Evolutionary conservation across 1,140 invertebrate genomes (phyloP), one percentile per base, ranked within the genome.

Genomic region (Papilio polyxenes): DNA sequence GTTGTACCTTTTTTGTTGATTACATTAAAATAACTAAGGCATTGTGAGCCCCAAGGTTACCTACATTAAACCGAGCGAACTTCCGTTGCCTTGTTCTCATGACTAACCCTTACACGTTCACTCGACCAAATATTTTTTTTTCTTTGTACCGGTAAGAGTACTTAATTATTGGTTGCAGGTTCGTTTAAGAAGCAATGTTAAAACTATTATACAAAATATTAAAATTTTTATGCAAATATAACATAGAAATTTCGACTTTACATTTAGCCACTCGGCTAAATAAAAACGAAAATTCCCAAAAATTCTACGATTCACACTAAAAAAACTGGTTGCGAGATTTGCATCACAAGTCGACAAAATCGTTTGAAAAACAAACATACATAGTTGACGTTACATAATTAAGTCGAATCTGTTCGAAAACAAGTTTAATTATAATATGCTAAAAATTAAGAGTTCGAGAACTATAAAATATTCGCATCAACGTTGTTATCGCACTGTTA

Each of bases 1-100:
- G 48, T 48, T 75, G 74, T 75, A 10, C 40, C 44, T 5, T 88
- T 90, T 92, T 90, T 91, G 87, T 92, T 86, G 86, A 89, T 90
- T 86, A 89, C 88, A 89, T 89, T 89, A 89, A 89, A 85, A 87
- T 83, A 86, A 91, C 75, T 89, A 90, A 89, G 83, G 86, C 89
- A 92, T 94, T 93, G 92, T 92, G 82, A 44, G 62, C 82, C 75
- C 65, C 91, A 94, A 94, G 92, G 92, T 90, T 91, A 94, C 90
- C 89, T 87, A 89, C 88, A 91, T 92, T 89, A 90, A 91, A 89
- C 88, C 87, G 82, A 84, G 83, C 88, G 86, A 81, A 86, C 88
- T 92, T 92, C 91, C 91, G 91, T 44, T 65, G 62, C 78, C 78
- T 80, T 80, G 78, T 80, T 80, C 78, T 69, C 62, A 23, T 80